Base-by-base conservation (phyloP, 2,888 invertebrate species). In the Cheilosia pagana region DNA sequence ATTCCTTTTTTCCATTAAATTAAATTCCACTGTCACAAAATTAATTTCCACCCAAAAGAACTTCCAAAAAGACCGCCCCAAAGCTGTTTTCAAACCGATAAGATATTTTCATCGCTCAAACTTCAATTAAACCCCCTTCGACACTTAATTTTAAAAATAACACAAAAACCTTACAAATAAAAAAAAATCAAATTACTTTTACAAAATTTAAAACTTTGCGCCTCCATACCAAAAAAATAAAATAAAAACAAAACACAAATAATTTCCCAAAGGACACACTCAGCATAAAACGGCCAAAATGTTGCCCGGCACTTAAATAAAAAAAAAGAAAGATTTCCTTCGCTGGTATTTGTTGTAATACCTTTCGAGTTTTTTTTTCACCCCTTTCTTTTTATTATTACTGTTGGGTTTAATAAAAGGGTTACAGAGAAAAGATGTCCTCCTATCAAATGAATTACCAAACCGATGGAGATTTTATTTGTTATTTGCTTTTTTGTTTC, bases 201-300 rank as follows among this genome's bases (percentile, higher is more conserved):
- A 48, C 62, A 35, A 77, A 67, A 76, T 48, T 63, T 70, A 45
- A 39, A 63, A 77, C 52, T 71, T 65, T 59, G 50, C 48, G 50
- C 52, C 28, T 21, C 16, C 25, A 12, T 3, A n/a, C 12, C 23
- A 16, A 23, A 41, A 75, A 63, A 60, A 50, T 41, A 31, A 16
- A 60, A 50, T 48, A 31, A 16, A 67, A 50, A 8, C 8, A 35
- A 35, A 35, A 59, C n/a, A 39, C 50, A 65, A 79, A 72, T 79
- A 72, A 79, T 79, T 79, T 72, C 79, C 79, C 72, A 72, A 79
- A 79, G 72, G 79, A 79, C 79, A 72, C 48, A 52, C 79, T 79
- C 65, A 79, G 72, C 72, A 59, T 31, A 63, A 23, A 67, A 62
- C 48, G 70, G 31, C 70, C 57, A 70, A 79, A 50, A 57, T 35